A percentile compares a stretch with the other conserved stretches of the same genome.
Conservation (phyloP, 1,140 invertebrate genomes). For the Trinorchestia longiramus region DNA sequence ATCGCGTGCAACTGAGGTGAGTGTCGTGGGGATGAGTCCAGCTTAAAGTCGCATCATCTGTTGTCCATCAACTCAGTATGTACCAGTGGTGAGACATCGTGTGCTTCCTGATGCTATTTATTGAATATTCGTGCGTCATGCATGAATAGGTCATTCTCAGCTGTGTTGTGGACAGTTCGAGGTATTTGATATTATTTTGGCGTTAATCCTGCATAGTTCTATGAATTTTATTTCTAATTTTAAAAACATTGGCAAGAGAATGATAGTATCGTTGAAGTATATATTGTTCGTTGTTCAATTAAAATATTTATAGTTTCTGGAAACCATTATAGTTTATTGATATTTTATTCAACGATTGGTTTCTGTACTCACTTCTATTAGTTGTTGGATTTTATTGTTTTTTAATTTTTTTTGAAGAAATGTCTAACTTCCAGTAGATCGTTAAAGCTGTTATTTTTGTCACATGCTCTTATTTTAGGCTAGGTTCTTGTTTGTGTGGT, state of each 20-base stretch:
- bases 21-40: too few relatives aligned
- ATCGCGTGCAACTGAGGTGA: neutral
- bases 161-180: too few relatives aligned
- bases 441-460: neutral
- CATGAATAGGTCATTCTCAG: too few relatives aligned
- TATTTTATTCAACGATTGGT: neutral
- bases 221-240: slow-evolving; percentile 14
- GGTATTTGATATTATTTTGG: neutral
- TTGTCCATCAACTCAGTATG: too few relatives aligned
- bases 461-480: neutral
- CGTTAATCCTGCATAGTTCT: neutral
- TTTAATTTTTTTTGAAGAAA: neutral
- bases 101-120: too few relatives aligned
- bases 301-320: neutral
- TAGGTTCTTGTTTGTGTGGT: too few relatives aligned
- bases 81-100: too few relatives aligned
- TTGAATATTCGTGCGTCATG: neutral
- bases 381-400: neutral
- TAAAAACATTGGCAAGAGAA: neutral
- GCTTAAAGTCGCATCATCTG: too few relatives aligned
- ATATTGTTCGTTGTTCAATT: neutral
- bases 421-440: neutral
- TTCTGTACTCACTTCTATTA: neutral
- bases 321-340: neutral
- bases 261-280: neutral